A percentile compares a stretch with the other conserved stretches of the same genome.
phyloP scores from a whole-genome alignment of 2,888 invertebrate species.

The Monochamus alternatus region DNA sequence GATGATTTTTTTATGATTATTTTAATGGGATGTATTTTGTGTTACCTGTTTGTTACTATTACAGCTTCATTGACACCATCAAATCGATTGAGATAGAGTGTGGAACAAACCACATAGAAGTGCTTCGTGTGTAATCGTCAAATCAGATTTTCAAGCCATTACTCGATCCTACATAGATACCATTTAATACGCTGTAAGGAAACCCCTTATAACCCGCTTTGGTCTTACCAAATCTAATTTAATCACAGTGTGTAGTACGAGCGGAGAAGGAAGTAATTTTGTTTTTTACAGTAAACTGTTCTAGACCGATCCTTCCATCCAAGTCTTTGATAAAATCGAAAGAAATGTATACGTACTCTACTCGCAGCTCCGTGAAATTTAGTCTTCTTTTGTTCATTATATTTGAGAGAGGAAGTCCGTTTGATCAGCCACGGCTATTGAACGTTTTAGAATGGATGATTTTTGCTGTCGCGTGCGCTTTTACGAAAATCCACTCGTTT shows the following conservation, averaged over 20 bases:
- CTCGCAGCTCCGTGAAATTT: constrained; percentile 44
- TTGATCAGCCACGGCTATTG: background rate
- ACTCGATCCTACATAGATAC: constrained; percentile 11
- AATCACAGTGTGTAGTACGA: constrained; percentile 17
- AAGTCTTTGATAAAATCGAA: constrained; percentile 49
- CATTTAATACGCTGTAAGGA: constrained; percentile 9
- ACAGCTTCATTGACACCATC: no score
- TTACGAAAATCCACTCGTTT: background rate
- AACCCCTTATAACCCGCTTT: constrained; percentile 9
- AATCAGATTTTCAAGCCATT: constrained; percentile 14
- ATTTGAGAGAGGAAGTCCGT: constrained; percentile 4
- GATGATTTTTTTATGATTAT: no score
- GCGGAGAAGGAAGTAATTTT: constrained; percentile 31
- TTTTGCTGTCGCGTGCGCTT: background rate
- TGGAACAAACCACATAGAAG: constrained; percentile 2
- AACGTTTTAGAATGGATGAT: background rate
- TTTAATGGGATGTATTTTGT: no score
- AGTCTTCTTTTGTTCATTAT: constrained; percentile 25
- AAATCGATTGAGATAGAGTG: no score
- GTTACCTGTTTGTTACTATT: no score
- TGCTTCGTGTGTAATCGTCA: constrained; percentile 11
- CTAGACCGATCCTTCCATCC: constrained; percentile 40
- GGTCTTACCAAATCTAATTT: constrained; percentile 18
- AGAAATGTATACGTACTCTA: constrained; percentile 43
- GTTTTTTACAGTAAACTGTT: constrained; percentile 40